Percentiles rank a stretch among this genome's conserved stretches.
phyloP scores from a whole-genome alignment of 2,113 vertebrate species.

The Oncorhynchus tshawytscha region DNA sequence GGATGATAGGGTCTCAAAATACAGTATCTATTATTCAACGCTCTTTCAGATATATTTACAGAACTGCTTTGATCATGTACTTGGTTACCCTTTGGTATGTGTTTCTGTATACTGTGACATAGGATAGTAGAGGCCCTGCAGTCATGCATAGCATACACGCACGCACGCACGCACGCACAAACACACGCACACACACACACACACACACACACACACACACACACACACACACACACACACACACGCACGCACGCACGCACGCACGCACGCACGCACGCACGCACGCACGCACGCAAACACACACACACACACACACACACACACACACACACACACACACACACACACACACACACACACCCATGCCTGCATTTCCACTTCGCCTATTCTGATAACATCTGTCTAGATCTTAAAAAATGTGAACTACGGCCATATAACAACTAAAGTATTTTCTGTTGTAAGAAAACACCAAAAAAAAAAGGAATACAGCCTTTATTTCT shows the following conservation, averaged over 20 bases:
- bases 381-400: background rate
- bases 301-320: too few species aligned
- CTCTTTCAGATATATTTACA: conserved; percentile 19
- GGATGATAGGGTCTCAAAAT: conserved; percentile 16
- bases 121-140: too few species aligned
- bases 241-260: background rate
- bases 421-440: background rate
- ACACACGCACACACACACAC: too few species aligned
- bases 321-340: too few species aligned
- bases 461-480: background rate
- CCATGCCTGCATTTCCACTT: background rate
- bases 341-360: background rate
- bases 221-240: background rate
- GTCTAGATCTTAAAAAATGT: background rate
- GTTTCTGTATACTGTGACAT: background rate
- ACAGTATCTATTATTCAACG: background rate
- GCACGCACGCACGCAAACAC: too few species aligned
- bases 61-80: background rate
- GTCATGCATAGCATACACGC: background rate
- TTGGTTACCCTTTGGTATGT: background rate
- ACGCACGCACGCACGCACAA: too few species aligned
- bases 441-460: background rate
- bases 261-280: too few species aligned
- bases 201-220: too few species aligned
- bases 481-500: background rate